phyloP scores from a whole-genome alignment of 2,888 invertebrate genomes.

The Hemithea aestivaria region DNA sequence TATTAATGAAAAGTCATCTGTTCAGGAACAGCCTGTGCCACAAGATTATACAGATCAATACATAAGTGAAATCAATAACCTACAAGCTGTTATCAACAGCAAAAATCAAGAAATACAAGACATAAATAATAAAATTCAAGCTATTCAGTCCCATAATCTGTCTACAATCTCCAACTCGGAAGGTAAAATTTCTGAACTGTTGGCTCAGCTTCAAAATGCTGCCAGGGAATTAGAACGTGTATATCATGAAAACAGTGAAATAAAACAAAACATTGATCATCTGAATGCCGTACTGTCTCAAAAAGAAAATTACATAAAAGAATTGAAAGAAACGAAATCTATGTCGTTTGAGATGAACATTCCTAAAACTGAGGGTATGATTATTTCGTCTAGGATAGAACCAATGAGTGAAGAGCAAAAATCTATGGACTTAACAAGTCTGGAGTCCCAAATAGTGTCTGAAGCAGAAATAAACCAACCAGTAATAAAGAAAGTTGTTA shows the following conservation, averaged over 20 bases:
- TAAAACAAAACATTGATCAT: constrained; percentile 46
- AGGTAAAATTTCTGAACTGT: constrained; percentile 53
- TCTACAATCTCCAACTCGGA: constrained; percentile 43
- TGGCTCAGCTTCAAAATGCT: constrained; percentile 40
- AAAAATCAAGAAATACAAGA: constrained; percentile 71
- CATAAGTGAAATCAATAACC: constrained; percentile 77
- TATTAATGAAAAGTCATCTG: constrained; percentile 36
- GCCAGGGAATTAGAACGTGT: constrained; percentile 37
- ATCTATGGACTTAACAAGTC: constrained; percentile 43
- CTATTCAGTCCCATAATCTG: constrained; percentile 42
- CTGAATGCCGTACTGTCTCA: constrained; percentile 42
- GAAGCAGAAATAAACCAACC: constrained; percentile 36
- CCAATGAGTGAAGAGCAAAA: constrained; percentile 46
- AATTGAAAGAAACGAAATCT: constrained; percentile 56
- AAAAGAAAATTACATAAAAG: constrained; percentile 59
- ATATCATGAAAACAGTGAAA: constrained; percentile 32
- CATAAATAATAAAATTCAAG: constrained; percentile 45
- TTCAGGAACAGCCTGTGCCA: constrained; percentile 29
- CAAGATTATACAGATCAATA: constrained; percentile 73
- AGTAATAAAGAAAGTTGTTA: constrained; percentile 24
- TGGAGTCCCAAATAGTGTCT: constrained; percentile 68
- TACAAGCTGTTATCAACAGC: constrained; percentile 69
- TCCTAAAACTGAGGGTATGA: constrained; percentile 73
- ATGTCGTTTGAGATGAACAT: constrained; percentile 70
- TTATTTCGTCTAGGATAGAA: constrained; percentile 71